Evolutionary conservation across 2,113 vertebrate species (phyloP).

Genomic region (Orientallactaga bullata): DNA sequence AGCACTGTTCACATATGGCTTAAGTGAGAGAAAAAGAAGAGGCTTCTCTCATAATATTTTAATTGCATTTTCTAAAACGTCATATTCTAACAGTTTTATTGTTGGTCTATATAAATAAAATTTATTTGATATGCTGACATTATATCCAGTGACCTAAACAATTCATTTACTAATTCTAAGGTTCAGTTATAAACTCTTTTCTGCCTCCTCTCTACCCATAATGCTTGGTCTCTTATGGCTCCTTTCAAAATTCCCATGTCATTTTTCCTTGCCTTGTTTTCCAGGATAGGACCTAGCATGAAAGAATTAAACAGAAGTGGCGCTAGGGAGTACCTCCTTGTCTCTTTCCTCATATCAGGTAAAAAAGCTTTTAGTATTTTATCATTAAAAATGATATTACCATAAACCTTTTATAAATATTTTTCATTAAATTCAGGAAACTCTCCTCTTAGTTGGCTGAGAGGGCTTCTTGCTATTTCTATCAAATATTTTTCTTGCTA

Average conservation of each 20-base stretch:
- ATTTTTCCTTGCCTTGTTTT: conserved; percentile 11
- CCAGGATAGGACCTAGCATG: background rate
- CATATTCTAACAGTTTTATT: background rate
- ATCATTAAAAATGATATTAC: background rate
- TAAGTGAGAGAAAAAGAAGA: background rate
- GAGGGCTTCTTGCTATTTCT: background rate
- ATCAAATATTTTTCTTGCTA: background rate
- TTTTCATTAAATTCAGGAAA: conserved; percentile 14
- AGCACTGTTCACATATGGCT: too few relatives aligned
- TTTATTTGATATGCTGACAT: background rate
- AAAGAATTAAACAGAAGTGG: background rate
- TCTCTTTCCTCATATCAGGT: background rate
- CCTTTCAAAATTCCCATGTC: background rate
- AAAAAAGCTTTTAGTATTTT: background rate
- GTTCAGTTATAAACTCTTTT: background rate
- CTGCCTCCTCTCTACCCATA: background rate
- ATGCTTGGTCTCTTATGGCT: background rate
- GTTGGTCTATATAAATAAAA: background rate
- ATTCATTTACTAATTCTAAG: background rate
- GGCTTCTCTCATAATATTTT: background rate
- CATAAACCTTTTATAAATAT: background rate
- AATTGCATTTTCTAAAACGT: background rate
- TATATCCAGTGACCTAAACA: background rate
- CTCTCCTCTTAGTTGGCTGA: background rate
- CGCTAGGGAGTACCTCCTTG: background rate